Evolutionary conservation across 2,888 invertebrate species (phyloP), one percentile per base, ranked within the genome.

Genomic region (Antitype chi): DNA sequence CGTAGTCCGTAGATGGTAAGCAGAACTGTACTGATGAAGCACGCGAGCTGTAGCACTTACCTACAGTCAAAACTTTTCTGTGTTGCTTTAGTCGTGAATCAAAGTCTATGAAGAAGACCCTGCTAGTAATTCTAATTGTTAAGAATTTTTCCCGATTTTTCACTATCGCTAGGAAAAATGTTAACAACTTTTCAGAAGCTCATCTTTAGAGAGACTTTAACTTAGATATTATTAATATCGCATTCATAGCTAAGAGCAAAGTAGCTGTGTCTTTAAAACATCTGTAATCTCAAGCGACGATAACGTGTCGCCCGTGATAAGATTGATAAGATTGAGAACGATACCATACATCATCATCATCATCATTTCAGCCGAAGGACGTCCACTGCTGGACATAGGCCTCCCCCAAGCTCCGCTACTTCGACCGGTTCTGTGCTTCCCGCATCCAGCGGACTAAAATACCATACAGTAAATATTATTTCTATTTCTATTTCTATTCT

Each of bases 1-100:
- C 32, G n/a, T 28, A n/a, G 43, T 23, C 57, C 59, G 43, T 13
- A 70, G 11, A 28, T 25, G 43, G 62, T 74, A 38, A 74, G 32
- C 74, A 63, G 57, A 52, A 38, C 20, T 28, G 63, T 15, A 23
- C 28, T 53, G 53, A 62, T n/a, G 49, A 8, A 38, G 32, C 43
- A 23, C 47, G 53, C 17, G 47, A 32, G 25, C 8, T 32, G 6
- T n/a, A 55, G 11, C 55, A 55, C 25, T 57, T 4, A 11, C 23
- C 8, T 38, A 23, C n/a, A 11, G 15, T n/a, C n/a, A n/a, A n/a
- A n/a, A 32, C 15, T 28, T 17, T 71, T 72, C 15, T 3, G 2
- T 38, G 38, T 9, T 28, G 20, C 43, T 43, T 17, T 53, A n/a
- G 53, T 53, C 28, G 23, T n/a, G 17, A 23, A 32, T 32, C 57